Evolutionary conservation across 2,888 invertebrate genomes (phyloP).

Genomic region (Nomada goodeniana): DNA sequence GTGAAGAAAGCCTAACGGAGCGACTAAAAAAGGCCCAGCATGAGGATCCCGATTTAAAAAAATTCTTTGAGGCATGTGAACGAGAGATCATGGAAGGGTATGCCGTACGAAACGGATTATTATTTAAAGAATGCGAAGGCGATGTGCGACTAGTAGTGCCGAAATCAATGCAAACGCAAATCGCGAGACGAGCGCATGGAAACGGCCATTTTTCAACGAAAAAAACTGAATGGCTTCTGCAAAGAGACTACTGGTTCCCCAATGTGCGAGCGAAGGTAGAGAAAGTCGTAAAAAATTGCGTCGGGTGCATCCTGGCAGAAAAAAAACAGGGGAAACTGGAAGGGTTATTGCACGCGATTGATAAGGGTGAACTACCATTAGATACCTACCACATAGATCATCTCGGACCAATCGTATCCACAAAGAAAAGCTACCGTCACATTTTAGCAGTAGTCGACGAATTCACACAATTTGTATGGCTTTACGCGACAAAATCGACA

Average conservation of each 20-base stretch:
- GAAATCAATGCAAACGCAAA: conserved; percentile 8
- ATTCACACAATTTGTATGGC: conserved; percentile 14
- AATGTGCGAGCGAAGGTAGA: conserved; percentile 3
- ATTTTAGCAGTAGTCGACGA: conserved; percentile 15
- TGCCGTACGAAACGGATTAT: background rate
- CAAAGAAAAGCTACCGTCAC: conserved; percentile 10
- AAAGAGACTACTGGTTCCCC: conserved; percentile 8
- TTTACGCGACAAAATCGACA: conserved; percentile 9
- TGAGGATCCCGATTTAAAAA: background rate
- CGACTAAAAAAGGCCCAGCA: background rate
- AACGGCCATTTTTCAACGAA: background rate
- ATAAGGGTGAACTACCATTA: background rate
- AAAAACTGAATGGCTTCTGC: conserved; percentile 8
- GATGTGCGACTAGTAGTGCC: conserved; percentile 2
- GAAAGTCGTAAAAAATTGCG: background rate
- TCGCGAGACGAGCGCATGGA: background rate
- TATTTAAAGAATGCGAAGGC: background rate
- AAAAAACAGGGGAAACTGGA: conserved; percentile 8
- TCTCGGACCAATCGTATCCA: conserved; percentile 4
- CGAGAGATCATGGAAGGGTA: background rate
- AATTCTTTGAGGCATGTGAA: background rate
- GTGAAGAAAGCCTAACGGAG: background rate
- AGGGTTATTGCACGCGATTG: conserved; percentile 2
- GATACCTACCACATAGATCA: conserved; percentile 22
- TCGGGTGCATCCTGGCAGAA: conserved; percentile 9